A percentile compares a stretch with the other conserved stretches of the same genome.
phyloP scores from a whole-genome alignment of 2,113 vertebrate species.

The Dicrurus megarhynchus region DNA sequence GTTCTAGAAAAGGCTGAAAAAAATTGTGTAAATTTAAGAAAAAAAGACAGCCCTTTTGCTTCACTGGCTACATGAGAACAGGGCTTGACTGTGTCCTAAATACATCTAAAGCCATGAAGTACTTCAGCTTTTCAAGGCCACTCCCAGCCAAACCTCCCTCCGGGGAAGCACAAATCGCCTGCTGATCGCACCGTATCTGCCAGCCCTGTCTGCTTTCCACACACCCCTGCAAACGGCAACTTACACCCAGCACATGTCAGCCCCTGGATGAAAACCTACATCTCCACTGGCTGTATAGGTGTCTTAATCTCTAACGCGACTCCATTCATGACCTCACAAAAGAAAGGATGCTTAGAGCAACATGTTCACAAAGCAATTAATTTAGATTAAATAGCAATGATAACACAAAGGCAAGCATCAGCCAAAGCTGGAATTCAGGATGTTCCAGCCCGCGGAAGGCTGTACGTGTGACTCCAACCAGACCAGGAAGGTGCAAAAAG shows the following conservation, averaged over 20 bases:
- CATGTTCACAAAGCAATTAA: neutral
- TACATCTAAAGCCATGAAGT: accelerated
- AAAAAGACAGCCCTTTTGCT: neutral
- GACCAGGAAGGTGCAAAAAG: neutral
- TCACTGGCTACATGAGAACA: neutral
- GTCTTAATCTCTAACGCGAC: neutral
- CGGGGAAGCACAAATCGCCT: neutral
- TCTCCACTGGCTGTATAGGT: accelerated
- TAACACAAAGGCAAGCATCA: neutral
- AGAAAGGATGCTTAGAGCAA: neutral
- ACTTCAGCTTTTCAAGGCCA: neutral
- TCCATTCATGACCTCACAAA: neutral
- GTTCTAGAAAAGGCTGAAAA: neutral
- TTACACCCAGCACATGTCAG: neutral
- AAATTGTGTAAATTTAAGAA: neutral
- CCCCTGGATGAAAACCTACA: neutral
- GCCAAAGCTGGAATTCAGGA: neutral
- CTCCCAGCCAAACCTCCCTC: neutral
- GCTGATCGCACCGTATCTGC: accelerated
- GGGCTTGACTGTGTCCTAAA: neutral
- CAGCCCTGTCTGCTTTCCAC: neutral
- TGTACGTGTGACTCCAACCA: neutral
- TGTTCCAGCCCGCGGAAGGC: accelerated
- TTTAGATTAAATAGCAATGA: neutral
- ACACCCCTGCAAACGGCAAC: accelerated